phyloP scores from a whole-genome alignment of 2,113 vertebrate species.

The Zosterops hypoxanthus region DNA sequence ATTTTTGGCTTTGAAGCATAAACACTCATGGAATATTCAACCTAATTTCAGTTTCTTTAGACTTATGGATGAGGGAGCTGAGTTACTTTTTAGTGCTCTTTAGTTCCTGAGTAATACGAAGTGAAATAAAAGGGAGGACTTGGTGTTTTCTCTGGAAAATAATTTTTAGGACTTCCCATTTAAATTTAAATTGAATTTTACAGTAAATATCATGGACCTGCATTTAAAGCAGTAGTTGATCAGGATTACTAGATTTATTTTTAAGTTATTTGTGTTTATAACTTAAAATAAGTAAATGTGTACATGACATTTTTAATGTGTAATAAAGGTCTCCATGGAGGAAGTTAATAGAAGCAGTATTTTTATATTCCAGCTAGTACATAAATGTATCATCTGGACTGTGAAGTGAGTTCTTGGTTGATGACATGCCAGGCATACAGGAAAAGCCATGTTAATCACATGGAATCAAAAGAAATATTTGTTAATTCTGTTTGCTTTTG shows the following conservation, averaged over 20 bases:
- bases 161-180: not conserved
- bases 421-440: not conserved
- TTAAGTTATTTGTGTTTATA: not conserved
- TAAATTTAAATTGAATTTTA: not conserved
- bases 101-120: not conserved
- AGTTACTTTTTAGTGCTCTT: not conserved
- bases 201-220: not conserved
- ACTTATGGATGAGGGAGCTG: not conserved
- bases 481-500: not conserved
- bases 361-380: not conserved
- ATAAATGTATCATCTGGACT: not conserved
- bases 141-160: not conserved
- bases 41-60: not conserved
- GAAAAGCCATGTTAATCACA: not conserved
- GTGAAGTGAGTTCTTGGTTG: not conserved
- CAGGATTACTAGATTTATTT: not conserved
- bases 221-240: not conserved
- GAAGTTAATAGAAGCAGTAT: not conserved
- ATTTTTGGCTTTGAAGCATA: not conserved
- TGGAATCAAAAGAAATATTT: not conserved
- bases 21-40: not conserved
- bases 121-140: not conserved
- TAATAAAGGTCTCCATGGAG: not conserved
- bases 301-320: not conserved
- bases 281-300: not conserved